Percentiles rank a stretch among this genome's conserved stretches.
phyloP scores from a whole-genome alignment of 2,797 vertebrate species.

The Petrocephalus sullivani region DNA sequence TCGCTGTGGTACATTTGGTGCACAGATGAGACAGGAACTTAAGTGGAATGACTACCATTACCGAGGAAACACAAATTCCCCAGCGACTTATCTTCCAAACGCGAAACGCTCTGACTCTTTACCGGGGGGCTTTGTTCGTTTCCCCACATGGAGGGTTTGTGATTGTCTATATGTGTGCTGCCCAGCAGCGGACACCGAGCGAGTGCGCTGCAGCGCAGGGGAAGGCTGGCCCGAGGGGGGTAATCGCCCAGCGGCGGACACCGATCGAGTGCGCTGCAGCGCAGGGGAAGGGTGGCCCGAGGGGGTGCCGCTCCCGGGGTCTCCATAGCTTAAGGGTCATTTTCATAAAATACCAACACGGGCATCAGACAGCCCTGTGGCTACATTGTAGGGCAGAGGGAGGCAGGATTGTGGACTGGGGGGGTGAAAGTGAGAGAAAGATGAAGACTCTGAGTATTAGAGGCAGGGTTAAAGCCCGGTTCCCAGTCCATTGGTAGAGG shows the following conservation, averaged over 20 bases:
- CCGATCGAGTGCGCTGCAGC: background rate
- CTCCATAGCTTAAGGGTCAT: background rate
- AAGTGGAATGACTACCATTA: conserved; percentile 67
- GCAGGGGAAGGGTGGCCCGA: background rate
- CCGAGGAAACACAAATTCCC: conserved; percentile 49
- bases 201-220: too few species aligned
- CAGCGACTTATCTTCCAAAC: conserved; percentile 49
- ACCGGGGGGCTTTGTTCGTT: background rate
- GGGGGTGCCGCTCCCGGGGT: background rate
- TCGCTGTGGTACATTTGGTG: conserved; percentile 34
- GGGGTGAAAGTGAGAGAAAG: background rate
- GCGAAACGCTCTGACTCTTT: conserved; percentile 18
- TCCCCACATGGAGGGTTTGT: background rate
- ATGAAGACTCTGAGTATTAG: background rate
- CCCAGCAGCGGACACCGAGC: background rate
- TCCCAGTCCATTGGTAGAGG: background rate
- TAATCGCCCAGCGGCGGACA: background rate
- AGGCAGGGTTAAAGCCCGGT: too few species aligned
- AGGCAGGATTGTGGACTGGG: background rate
- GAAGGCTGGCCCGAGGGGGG: background rate
- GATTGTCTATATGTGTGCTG: background rate
- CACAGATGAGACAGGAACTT: conserved; percentile 59
- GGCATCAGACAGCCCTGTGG: background rate
- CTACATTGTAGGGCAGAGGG: background rate
- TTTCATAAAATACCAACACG: background rate